phyloP scores from a whole-genome alignment of 2,797 vertebrate species.

The Aeoliscus strigatus region DNA sequence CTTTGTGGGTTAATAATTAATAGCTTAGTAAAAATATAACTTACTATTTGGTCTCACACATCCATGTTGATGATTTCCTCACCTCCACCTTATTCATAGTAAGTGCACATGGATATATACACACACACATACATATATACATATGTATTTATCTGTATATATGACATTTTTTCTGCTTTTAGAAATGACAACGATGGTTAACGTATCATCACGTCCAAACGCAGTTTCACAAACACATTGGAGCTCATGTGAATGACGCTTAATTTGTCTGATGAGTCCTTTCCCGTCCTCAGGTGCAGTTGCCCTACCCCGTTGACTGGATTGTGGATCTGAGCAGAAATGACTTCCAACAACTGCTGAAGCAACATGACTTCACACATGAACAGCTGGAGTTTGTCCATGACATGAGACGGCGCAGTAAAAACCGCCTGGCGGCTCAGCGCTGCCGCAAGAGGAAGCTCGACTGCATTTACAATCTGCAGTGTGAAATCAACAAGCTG shows the following conservation, averaged over 20 bases:
- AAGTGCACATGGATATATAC: no score
- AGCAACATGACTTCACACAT: slow-evolving; percentile 82
- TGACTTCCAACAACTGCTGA: slow-evolving; percentile 93
- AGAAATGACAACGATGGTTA: no score
- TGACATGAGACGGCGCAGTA: slow-evolving; percentile 90
- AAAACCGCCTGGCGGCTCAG: slow-evolving; percentile 93
- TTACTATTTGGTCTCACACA: not conserved
- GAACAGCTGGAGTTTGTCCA: slow-evolving; percentile 93
- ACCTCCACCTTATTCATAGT: not conserved
- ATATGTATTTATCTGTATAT: no score
- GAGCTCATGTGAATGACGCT: no score
- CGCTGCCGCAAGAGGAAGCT: slow-evolving; percentile 97
- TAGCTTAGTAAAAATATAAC: slow-evolving; percentile 23
- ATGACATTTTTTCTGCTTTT: no score
- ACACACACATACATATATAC: no score
- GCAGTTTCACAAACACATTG: no score
- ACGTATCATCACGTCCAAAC: no score
- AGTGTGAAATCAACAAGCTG: slow-evolving; percentile 93
- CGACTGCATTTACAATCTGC: slow-evolving; percentile 93
- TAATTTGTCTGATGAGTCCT: no score
- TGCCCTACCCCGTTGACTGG: slow-evolving; percentile 87
- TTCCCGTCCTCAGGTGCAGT: slow-evolving; percentile 76
- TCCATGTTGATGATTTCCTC: not conserved
- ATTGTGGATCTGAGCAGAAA: slow-evolving; percentile 88
- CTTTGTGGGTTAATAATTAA: slow-evolving; percentile 43